A percentile compares a stretch with the other conserved stretches of the same genome.
Conservation (phyloP, 2,797 vertebrate genomes). For the Heteromormyrus szaboi region DNA sequence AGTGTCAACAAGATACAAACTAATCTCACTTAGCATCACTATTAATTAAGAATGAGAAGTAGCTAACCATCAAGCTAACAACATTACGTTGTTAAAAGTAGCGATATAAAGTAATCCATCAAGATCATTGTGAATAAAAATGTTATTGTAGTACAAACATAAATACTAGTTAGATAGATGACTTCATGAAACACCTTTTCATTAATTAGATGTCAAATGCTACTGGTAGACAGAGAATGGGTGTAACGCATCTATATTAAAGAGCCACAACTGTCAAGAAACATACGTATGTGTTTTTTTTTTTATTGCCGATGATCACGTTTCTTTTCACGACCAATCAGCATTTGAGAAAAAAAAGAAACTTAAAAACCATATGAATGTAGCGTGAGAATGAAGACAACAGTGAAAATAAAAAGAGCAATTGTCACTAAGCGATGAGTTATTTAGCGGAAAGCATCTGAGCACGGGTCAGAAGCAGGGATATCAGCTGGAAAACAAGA, state of each 20-base stretch:
- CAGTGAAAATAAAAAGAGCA: not conserved
- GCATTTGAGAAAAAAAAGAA: not conserved
- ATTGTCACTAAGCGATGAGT: not conserved
- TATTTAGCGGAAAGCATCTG: not conserved
- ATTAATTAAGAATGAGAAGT: not conserved
- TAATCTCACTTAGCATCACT: not conserved
- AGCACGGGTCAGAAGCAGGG: not conserved
- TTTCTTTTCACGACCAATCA: not conserved
- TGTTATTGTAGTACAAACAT: not conserved
- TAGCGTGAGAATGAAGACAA: not conserved
- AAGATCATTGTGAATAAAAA: not conserved
- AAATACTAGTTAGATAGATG: not conserved
- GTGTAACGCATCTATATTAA: not conserved
- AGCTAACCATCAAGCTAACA: not conserved
- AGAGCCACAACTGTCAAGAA: not conserved
- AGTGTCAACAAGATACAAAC: not conserved
- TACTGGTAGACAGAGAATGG: not conserved
- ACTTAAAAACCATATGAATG: not conserved
- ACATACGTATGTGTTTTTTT: not conserved
- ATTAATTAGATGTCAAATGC: not conserved
- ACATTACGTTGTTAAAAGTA: not conserved
- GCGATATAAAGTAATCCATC: not conserved
- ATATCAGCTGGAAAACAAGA: constrained; percentile 15
- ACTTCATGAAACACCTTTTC: not conserved
- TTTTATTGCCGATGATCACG: not conserved